Evolutionary conservation across 1,140 invertebrate species (phyloP), one percentile per base, ranked within the genome.

Genomic region (Proales similis): DNA sequence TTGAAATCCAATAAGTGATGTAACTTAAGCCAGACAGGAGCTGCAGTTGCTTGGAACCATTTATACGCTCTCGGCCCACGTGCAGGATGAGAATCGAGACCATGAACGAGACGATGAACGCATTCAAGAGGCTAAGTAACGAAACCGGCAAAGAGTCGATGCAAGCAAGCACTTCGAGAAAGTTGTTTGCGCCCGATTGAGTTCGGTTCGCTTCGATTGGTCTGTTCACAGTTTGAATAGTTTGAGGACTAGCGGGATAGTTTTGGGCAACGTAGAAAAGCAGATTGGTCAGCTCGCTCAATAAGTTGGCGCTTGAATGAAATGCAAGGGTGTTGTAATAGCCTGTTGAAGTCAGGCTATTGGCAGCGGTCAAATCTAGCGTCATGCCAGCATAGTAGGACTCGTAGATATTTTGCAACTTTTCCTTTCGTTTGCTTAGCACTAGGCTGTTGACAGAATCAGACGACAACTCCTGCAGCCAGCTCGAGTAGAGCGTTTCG

Each of bases 1-100:
- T 78, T 51, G 78, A 71, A 0, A 80, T 48, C 75, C 75, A 77
- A 67, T 77, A 77, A 17, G 73, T 65, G 7, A 65, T 64, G 11
- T 6, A n/a, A 7, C 12, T n/a, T 17, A 39, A 7, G 20, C 61
- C 61, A 19, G 43, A 45, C 9, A 63, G 20, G 14, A 48, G 22
- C 30, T 63, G 61, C 29, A 63, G 32, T 45, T 63, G 61, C 30
- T 63, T 63, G 12, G 45, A 48, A 14, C 30, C 39, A n/a, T 43
- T 63, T 11, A n/a, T 24, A 38, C 24, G 22, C 68, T 70, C 71
- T 67, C 71, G 70, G 48, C 70, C 66, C 7, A 72, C 57, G 62
- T 71, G 71, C 6, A 72, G 48, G 5, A 67, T 66, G 4, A 72
- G 67, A 1, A 57, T 42, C 14, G 36, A 36, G 45, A 57, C 45